Base-by-base conservation (phyloP, 2,888 invertebrate species). In the Drosophila cracens region DNA sequence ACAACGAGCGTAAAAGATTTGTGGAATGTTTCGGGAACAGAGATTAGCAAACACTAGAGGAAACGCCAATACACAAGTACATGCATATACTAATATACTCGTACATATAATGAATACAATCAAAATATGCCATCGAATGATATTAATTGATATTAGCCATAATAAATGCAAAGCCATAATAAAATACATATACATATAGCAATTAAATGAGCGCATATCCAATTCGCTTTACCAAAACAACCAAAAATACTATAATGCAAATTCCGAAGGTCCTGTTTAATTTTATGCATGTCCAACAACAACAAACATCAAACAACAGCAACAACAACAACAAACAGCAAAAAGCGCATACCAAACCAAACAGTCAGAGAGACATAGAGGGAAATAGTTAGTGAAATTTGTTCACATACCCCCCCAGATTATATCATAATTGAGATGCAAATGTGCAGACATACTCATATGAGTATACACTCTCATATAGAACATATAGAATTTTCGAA, bases 91-190 rank as follows among this genome's bases (percentile, higher is more conserved):
- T 71, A 49, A 69, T 34, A 66, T 70, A 76, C 70, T 65, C 64
- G 68, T 48, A 74, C 58, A 66, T 74, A 77, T 82, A 79, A 78
- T 72, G 73, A 79, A 78, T 81, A 84, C 88, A 89, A 87, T 89
- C 89, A 90, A 87, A 83, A 64, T 83, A 87, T 82, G 87, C 88
- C 90, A 89, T 89, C 82, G 87, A 87, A 90, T 79, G 82, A 83
- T 82, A 88, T 86, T 88, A 86, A 83, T 78, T 89, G 87, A 87
- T 81, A 83, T 89, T 83, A 88, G 89, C 73, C 63, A 78, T 83
- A 83, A 78, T 72, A 58, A 75, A 72, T 77, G 78, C 67, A 73
- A 65, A 70, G 34, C 65, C 29, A 61, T 57, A 67, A 68, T 53
- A 56, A 66, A 49, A 71, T 63, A 72, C 48, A 52, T 56, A 61